Evolutionary conservation across 2,888 invertebrate genomes (phyloP).

Genomic region (Drosophila macrothrix): DNA sequence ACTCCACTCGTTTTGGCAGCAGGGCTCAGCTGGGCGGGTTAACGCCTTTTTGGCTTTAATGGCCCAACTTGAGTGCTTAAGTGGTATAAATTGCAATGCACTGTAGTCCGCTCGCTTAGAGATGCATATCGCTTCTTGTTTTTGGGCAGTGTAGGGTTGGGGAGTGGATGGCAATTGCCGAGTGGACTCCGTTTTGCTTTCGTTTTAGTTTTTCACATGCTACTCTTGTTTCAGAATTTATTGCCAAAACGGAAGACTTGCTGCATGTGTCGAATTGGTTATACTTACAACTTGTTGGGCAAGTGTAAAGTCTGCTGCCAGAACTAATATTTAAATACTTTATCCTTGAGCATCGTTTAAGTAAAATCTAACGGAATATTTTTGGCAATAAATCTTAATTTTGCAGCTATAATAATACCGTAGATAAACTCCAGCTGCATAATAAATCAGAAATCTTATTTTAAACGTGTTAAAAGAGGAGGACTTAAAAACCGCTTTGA

Average conservation of each 20-base stretch:
- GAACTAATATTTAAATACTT: slow-evolving; percentile 19
- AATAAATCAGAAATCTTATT: neutral
- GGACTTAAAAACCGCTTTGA: neutral
- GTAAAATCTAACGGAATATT: too few species aligned
- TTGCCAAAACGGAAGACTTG: slow-evolving; percentile 16
- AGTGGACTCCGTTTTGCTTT: slow-evolving; percentile 20
- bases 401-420: neutral
- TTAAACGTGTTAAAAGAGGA: neutral
- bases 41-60: slow-evolving; percentile 75
- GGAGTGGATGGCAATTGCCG: neutral
- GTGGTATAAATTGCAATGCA: slow-evolving; percentile 73
- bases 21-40: slow-evolving; percentile 45
- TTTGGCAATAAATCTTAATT: neutral
- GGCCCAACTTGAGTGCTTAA: slow-evolving; percentile 73
- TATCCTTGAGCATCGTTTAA: slow-evolving; percentile 7
- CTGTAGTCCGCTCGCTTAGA: slow-evolving; percentile 44
- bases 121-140: slow-evolving; percentile 56
- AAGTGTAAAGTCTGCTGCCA: slow-evolving; percentile 17
- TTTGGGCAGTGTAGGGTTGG: slow-evolving; percentile 5
- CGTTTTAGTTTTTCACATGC: slow-evolving; percentile 19
- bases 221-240: slow-evolving; percentile 39
- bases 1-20: slow-evolving; percentile 29
- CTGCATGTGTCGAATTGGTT: neutral
- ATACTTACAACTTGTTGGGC: slow-evolving; percentile 16
- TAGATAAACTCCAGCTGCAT: neutral